Conservation (phyloP, 2,888 invertebrate species). For the Torymus texanus region DNA sequence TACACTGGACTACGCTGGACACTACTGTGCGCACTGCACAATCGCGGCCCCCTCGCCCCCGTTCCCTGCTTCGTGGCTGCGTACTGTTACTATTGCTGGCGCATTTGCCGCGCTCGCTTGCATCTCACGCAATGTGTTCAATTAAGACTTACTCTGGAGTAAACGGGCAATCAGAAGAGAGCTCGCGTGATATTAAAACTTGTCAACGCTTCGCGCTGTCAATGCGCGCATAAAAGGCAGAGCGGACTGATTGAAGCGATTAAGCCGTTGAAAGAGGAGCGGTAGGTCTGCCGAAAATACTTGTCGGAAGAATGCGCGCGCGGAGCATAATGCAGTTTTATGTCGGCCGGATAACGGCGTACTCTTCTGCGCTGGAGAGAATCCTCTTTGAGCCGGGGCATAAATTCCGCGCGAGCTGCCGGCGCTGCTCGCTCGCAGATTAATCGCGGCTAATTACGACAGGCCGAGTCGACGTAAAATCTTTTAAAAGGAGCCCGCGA, state of each 20-base stretch:
- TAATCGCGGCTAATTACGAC: constrained; percentile 53
- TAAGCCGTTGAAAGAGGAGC: constrained; percentile 28
- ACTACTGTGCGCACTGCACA: constrained; percentile 1
- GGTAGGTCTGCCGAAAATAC: constrained; percentile 23
- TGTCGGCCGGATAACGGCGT: neutral
- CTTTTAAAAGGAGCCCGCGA: constrained; percentile 30
- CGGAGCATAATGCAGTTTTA: constrained; percentile 11
- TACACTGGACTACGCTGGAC: too few species aligned
- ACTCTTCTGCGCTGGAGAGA: constrained; percentile 1
- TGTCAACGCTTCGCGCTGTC: neutral
- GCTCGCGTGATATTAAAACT: too few species aligned
- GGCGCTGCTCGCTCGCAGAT: constrained; percentile 29
- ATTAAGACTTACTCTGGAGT: too few species aligned
- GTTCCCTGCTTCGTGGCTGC: constrained; percentile 16
- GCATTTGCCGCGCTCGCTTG: neutral
- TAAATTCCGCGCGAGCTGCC: constrained; percentile 28
- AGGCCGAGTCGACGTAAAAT: constrained; percentile 27
- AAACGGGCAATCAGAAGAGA: too few species aligned
- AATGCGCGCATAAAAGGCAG: constrained; percentile 1
- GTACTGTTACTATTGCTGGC: constrained; percentile 26
- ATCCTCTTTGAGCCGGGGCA: neutral
- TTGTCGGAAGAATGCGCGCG: neutral
- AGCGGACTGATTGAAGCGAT: constrained; percentile 36
- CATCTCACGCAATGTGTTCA: neutral
- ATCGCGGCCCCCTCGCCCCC: constrained; percentile 29